These are phyloP conservation scores for Hirundo rustica DNA, from an alignment of 2,797 vertebrate species.

Conservation along the genomic window DNA sequence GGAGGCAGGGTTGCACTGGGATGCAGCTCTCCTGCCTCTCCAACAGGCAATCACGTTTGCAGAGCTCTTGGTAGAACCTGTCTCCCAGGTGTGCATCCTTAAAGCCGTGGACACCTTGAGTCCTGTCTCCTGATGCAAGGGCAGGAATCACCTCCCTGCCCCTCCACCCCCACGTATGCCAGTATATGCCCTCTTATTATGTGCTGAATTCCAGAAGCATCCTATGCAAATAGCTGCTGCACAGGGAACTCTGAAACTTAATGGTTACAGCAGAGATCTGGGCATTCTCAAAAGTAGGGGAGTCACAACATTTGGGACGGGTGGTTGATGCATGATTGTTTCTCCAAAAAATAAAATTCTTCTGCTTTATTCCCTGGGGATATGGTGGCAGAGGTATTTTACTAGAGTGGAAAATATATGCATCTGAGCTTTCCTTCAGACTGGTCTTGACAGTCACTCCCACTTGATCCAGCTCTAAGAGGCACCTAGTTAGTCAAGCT, in stretches of 20 bases:
- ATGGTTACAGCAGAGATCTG: neutral
- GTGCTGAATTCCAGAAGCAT: neutral
- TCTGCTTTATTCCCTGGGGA: neutral
- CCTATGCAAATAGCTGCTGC: neutral
- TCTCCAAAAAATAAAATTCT: neutral
- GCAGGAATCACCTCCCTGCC: neutral
- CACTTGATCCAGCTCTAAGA: neutral
- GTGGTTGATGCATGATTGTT: neutral
- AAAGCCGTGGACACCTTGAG: accelerated
- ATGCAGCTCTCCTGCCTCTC: neutral
- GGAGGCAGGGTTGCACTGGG: neutral
- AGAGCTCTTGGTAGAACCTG: neutral
- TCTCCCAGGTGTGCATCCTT: neutral
- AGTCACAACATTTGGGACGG: neutral
- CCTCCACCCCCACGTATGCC: accelerated
- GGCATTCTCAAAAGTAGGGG: neutral
- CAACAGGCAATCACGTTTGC: accelerated
- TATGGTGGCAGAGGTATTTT: neutral
- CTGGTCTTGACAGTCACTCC: neutral
- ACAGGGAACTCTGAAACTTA: neutral
- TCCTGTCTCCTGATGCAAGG: neutral
- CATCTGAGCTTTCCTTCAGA: neutral
- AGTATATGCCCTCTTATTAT: neutral
- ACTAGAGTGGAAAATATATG: neutral
- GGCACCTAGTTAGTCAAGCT: neutral